phyloP scores from a whole-genome alignment of 2,888 invertebrate genomes.

The Phyllotreta striolata region DNA sequence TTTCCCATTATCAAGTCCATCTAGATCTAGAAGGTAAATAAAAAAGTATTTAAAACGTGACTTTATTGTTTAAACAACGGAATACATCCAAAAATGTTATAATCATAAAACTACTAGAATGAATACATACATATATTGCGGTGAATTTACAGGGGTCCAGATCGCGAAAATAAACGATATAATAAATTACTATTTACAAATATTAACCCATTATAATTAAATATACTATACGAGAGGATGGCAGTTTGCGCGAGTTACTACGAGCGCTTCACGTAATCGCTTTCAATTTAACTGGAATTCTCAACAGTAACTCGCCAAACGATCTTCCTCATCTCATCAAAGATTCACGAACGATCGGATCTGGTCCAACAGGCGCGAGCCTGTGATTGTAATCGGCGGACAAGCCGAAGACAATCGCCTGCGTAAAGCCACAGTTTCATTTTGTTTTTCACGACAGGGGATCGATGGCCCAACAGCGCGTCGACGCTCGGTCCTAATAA shows the following conservation, averaged over 20 bases:
- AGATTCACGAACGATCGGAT: conserved; percentile 36
- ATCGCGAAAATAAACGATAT: conserved; percentile 35
- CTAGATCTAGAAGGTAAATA: background rate
- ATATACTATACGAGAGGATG: background rate
- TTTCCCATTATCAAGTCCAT: too few relatives aligned
- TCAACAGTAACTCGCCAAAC: conserved; percentile 14
- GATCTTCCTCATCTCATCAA: conserved; percentile 3
- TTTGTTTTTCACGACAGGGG: conserved; percentile 63
- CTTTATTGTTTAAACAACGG: conserved; percentile 29
- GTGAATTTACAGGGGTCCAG: conserved; percentile 51
- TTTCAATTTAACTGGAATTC: background rate
- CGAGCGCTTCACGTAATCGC: background rate
- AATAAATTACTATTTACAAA: background rate
- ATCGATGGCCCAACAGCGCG: conserved; percentile 66
- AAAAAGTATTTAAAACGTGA: conserved; percentile 27
- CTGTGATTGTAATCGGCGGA: conserved; percentile 48
- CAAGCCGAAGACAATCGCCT: conserved; percentile 57
- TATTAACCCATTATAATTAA: background rate
- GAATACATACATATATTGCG: conserved; percentile 52
- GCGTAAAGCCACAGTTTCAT: conserved; percentile 54
- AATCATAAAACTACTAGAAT: conserved; percentile 43
- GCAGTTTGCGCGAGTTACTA: background rate
- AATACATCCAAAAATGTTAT: conserved; percentile 26
- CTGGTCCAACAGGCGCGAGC: conserved; percentile 49
- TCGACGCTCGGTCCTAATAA: conserved; percentile 42